Conservation (phyloP, 2,113 vertebrate species). For the Pseudorasbora parva region DNA sequence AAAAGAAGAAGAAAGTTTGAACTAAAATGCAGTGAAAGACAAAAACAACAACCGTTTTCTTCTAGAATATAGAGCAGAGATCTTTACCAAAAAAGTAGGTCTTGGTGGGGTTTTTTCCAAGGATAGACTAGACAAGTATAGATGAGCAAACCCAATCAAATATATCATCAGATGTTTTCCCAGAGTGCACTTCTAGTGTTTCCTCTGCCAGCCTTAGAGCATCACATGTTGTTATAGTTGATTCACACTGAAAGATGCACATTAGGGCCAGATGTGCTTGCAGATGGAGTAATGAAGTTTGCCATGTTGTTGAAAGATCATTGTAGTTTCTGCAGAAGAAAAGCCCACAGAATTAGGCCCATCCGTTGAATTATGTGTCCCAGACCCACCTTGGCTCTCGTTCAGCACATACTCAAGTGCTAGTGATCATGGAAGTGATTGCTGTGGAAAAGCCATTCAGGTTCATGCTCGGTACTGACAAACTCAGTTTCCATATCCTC, state of each 20-base stretch:
- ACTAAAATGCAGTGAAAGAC: neutral
- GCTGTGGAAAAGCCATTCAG: slow-evolving; percentile 25
- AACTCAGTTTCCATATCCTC: slow-evolving; percentile 13
- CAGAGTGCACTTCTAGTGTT: slow-evolving; percentile 1
- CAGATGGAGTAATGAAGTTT: slow-evolving; percentile 32
- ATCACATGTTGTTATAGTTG: slow-evolving; percentile 24
- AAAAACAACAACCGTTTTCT: neutral
- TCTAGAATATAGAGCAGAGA: neutral
- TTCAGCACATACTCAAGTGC: slow-evolving; percentile 11
- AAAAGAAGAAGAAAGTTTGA: neutral
- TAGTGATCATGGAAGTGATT: slow-evolving; percentile 31
- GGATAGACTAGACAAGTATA: slow-evolving; percentile 16
- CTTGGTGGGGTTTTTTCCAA: slow-evolving; percentile 31
- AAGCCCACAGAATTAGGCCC: slow-evolving; percentile 10
- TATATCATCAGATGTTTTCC: slow-evolving; percentile 21
- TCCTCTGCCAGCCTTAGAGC: slow-evolving; percentile 10
- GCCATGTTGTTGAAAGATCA: slow-evolving; percentile 35
- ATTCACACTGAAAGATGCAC: slow-evolving; percentile 14
- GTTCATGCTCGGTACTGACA: neutral
- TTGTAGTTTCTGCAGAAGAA: slow-evolving; percentile 18
- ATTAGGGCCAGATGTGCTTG: slow-evolving; percentile 33
- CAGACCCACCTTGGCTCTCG: slow-evolving; percentile 16
- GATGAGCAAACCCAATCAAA: slow-evolving; percentile 38
- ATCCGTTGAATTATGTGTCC: slow-evolving; percentile 1
- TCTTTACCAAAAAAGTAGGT: neutral